Evolutionary conservation across 2,888 invertebrate species (phyloP), one percentile per base, ranked within the genome.

Genomic region (Drosophila picticornis): DNA sequence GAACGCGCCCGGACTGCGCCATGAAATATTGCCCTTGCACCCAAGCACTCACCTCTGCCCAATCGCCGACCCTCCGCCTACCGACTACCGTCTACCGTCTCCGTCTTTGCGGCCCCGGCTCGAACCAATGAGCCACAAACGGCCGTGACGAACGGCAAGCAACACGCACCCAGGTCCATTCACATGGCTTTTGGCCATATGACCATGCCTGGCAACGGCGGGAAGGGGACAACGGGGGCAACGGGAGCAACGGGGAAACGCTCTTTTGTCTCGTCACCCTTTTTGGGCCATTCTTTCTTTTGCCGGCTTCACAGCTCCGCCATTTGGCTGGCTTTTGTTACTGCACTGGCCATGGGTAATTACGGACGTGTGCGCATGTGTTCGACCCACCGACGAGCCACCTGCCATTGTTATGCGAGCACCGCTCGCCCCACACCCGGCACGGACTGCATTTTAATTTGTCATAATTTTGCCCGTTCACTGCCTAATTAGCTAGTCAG

Each of bases 61-160:
- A 29, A 22, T 4, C n/a, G 32, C 38, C 31, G 32, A 9, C 34
- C 36, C 6, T 1, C 25, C 16, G 31, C 36, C 6, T 1, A 19
- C 16, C 32, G 32, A 11, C 32, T 11, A 32, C 4, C 31, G 22
- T 10, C 40, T 4, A 11, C 11, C 22, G 4, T 13, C 13, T 6
- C 13, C 46, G 1, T 36, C n/a, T 56, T 36, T 34, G 27, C 16
- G 40, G 7, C 36, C 25, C 46, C 66, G 64, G 32, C 62, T 38
- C 66, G 58, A 90, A 76, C 85, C 85, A 86, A 86, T 86, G 85
- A 86, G 90, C 90, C 85, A 87, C 87, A 86, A 90, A 90, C 88
- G 84, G 75, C 89, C 87, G 82, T 85, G 85, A 90, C 89, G 87
- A 84, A 85, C 72, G 71, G 65, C 77, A 32, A 70, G 71, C 73